Evolutionary conservation across 2,797 vertebrate species (phyloP).

Genomic region (Gobionotothen gibberifrons): DNA sequence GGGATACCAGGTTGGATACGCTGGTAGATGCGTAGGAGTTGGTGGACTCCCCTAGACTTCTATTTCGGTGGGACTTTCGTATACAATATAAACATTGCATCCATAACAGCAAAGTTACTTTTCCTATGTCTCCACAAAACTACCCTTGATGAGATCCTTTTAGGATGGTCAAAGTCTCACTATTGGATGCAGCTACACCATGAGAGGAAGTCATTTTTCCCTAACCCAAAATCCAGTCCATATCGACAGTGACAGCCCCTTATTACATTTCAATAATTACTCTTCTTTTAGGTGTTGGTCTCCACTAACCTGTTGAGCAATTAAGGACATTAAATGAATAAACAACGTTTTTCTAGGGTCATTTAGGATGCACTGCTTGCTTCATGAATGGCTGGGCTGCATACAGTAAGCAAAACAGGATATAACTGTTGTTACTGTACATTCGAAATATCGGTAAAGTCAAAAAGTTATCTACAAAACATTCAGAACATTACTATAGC

Average conservation of each 20-base stretch:
- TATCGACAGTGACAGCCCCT: no score
- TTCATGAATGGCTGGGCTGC: slow-evolving; percentile 9
- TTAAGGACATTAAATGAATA: neutral
- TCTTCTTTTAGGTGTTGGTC: no score
- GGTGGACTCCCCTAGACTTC: neutral
- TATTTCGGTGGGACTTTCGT: neutral
- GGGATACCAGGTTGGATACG: slow-evolving; percentile 28
- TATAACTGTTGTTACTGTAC: neutral
- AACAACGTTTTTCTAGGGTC: neutral
- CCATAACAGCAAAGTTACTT: neutral
- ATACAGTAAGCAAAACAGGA: slow-evolving; percentile 32
- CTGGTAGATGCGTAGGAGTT: slow-evolving; percentile 8
- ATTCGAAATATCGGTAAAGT: slow-evolving; percentile 2
- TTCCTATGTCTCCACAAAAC: neutral
- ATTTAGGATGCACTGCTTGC: neutral
- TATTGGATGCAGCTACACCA: neutral
- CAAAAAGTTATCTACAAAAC: no score
- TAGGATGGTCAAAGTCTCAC: neutral
- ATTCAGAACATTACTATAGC: no score
- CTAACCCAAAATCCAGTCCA: no score
- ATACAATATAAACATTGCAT: slow-evolving; percentile 1
- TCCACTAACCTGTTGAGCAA: no score
- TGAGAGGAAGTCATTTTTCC: slow-evolving; percentile 1
- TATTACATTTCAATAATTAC: no score
- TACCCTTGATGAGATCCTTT: neutral